Conservation (phyloP, 2,113 vertebrate genomes). For the Verasper variegatus region DNA sequence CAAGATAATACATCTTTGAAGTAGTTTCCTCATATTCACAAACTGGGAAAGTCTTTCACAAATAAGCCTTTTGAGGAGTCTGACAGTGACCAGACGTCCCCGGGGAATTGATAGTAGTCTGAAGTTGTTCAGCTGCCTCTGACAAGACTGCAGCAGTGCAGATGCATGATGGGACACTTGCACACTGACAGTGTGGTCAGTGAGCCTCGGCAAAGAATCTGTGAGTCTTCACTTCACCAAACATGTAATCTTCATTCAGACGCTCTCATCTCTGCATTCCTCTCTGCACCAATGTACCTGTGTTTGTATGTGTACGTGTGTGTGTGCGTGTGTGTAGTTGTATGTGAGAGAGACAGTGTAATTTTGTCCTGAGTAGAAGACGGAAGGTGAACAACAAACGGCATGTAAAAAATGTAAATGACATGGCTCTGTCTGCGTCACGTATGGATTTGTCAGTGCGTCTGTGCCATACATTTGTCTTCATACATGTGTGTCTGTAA, state of each 20-base stretch:
- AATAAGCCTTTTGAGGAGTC: neutral
- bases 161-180: slow-evolving; percentile 67
- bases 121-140: neutral
- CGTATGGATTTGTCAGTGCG: too few relatives aligned
- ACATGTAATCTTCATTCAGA: slow-evolving; percentile 70
- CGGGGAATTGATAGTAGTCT: neutral
- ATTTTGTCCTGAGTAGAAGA: slow-evolving; percentile 18
- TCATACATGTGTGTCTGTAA: neutral
- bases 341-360: neutral
- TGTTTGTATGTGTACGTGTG: slow-evolving; percentile 1
- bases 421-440: too few relatives aligned
- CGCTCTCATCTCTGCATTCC: slow-evolving; percentile 64
- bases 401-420: too few relatives aligned
- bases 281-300: slow-evolving; percentile 14
- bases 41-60: neutral
- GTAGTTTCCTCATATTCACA: too few relatives aligned
- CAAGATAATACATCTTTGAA: neutral
- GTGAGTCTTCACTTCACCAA: slow-evolving; percentile 48
- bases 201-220: slow-evolving; percentile 65
- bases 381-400: neutral
- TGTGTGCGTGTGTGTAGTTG: neutral
- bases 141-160: slow-evolving; percentile 30
- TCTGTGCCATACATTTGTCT: too few relatives aligned
- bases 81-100: slow-evolving; percentile 7
- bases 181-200: slow-evolving; percentile 57